Evolutionary conservation across 2,113 vertebrate species (phyloP), one percentile per base, ranked within the genome.

Genomic region (Pelobates fuscus): DNA sequence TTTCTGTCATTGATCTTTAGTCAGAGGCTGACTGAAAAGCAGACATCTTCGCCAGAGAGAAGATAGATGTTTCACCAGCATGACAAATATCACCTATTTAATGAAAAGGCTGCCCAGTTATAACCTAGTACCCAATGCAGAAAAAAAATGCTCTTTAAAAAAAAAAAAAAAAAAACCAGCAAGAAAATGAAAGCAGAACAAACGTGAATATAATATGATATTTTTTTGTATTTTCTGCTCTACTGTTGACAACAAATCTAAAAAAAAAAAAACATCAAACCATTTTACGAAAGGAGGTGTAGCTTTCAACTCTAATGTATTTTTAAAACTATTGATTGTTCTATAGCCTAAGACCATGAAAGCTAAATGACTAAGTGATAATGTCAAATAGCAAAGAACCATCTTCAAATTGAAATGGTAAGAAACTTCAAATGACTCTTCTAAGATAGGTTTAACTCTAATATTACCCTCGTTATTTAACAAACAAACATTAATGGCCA

Each of bases 1-100:
- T 90, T 86, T 87, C 82, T 88, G 80, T 85, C 92, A 92, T 93
- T 92, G 92, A 94, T 94, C 89, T 88, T 84, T 82, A 89, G 86
- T 89, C 88, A 91, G 86, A 86, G 81, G 82, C 86, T 88, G 89
- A 89, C 89, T 89, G 84, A 89, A 84, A 88, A 82, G 87, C 86
- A 87, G 85, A 86, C 83, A 79, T 82, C 80, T 83, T 85, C 88
- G 88, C 89, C 88, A 89, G 86, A 85, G 82, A 91, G 85, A 91
- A 91, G 88, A 93, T 69, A 85, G 88, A 83, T 85, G 86, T 87
- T 86, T 86, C 82, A 82, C 83, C 80, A 78, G 84, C 87, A 87
- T 82, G 87, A 86, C 90, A 87, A 91, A 89, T 88, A 83, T 85
- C 72, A 84, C 79, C 77, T 81, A 84, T 82, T 83, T 88, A 88